Evolutionary conservation across 30 jellyfish, hydroid and myxozoan genomes (phyloP), one percentile per base, ranked within the genome.

Genomic region (Aurelia aurita complex sp. Pacific): DNA sequence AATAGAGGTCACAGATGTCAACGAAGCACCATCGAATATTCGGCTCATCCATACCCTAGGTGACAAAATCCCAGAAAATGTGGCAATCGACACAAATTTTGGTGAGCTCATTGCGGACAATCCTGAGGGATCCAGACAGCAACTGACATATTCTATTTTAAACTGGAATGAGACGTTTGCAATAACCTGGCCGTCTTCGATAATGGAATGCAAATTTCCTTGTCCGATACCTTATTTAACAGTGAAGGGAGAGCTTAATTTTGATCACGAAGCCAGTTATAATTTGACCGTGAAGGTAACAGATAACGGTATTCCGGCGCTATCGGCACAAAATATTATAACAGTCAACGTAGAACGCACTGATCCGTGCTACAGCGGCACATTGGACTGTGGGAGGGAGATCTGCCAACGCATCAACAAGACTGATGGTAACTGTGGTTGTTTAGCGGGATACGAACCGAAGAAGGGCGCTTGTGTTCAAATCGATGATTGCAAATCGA

Each of bases 281-380:
- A 77, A 64, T 19, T 18, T 92, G 46, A 63, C 83, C 2, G 79
- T 92, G 70, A 70, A 34, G 33, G 98, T 71, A 4, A 85, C 82
- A 7, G 98, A 92, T 77, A 87, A 82, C 65, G 98, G 98, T 2
- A 16, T 17, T 3, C 98, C 98, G 71, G 90, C 92, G 35, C 95
- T 92, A n/a, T 78, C 96, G 8, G 83, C 92, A 29, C 83, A 60
- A 43, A 92, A 87, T 16, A 54, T 69, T 11, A 55, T 92, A 23
- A 8, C 53, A 0, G 35, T 92, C 60, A 72, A 51, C 11, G 88
- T 92, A 9, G 33, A 54, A 18, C 89, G 76, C 32, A 69, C 92
- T 14, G 96, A 88, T 55, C 98, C 98, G 0, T 92, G 98, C 73
- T 64, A 59, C 64, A 53, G 70, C 36, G 92, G 90, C 23, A 52